phyloP scores from a whole-genome alignment of 2,888 invertebrate genomes.

The Odontocolon sp. region DNA sequence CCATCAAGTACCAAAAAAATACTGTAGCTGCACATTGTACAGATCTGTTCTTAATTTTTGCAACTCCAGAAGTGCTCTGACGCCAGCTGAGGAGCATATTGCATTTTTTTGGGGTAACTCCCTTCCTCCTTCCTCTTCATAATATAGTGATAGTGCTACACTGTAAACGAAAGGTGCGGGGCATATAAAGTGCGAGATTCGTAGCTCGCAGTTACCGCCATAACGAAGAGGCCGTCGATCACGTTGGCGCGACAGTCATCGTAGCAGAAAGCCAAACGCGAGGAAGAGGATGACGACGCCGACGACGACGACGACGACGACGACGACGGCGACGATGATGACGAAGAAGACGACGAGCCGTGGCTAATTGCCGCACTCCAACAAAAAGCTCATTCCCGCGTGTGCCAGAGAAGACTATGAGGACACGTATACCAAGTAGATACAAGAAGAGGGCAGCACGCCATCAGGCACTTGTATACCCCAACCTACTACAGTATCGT shows the following conservation, averaged over 20 bases:
- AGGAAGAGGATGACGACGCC: conserved; percentile 24
- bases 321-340: conserved; percentile 33
- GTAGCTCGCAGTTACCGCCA: conserved; percentile 44
- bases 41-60: no score
- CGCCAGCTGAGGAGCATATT: background rate
- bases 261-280: conserved; percentile 20
- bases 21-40: no score
- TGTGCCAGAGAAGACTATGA: conserved; percentile 55
- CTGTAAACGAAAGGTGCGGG: conserved; percentile 4
- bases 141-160: background rate
- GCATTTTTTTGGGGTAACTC: background rate
- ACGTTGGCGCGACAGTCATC: conserved; percentile 61
- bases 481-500: no score
- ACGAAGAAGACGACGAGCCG: conserved; percentile 75
- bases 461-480: no score
- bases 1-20: no score
- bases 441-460: background rate
- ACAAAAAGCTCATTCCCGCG: conserved; percentile 74
- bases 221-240: conserved; percentile 60
- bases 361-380: conserved; percentile 77
- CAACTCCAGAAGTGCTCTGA: no score
- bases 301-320: conserved; percentile 9
- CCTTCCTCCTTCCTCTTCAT: background rate
- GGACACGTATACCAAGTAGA: conserved; percentile 3
- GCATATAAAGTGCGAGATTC: background rate